Evolutionary conservation across 2,113 vertebrate genomes (phyloP), one percentile per base, ranked within the genome.

Genomic region (Callorhinus ursinus): DNA sequence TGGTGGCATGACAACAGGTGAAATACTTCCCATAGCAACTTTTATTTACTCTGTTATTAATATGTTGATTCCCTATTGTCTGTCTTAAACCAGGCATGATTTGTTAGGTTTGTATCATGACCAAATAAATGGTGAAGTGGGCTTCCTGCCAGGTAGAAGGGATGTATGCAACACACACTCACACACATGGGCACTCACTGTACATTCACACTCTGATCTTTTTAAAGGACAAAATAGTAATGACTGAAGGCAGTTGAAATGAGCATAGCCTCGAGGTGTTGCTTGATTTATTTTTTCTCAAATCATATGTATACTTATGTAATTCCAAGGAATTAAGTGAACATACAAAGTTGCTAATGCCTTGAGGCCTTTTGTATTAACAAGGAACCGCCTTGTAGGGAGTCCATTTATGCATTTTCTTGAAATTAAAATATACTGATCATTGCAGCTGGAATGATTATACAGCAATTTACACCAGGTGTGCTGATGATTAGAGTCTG

Each of bases 271-370:
- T 24, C 4, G 63, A 96, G 96, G 53, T 74, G 22, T 46, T 63
- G 63, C 79, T 89, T 92, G 22, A 57, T 69, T 93, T 72, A 77
- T 51, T 90, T 80, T 80, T 86, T 87, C 46, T 67, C 86, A 63
- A 18, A 61, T 39, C 33, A 7, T 8, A 49, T 51, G 15, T 55
- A 8, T 90, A 71, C 67, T 95, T 85, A 67, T 72, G 28, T 77
- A 72, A 77, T 94, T 77, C 24, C 59, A 96, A 76, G 91, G 71
- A 96, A 53, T 74, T n/a, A 91, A 71, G 59, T 90, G 88, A 80
- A 81, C 24, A 80, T 28, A 79, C 59, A 51, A 9, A 59, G 59
- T 61, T 67, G 57, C 33, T 79, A 31, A 72, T 74, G 76, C 33
- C 55, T 72, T 65, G 33, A 87, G 21, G 55, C 72, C 72, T 92